Conservation (phyloP, 2,888 invertebrate species). For the Unio pictorum region DNA sequence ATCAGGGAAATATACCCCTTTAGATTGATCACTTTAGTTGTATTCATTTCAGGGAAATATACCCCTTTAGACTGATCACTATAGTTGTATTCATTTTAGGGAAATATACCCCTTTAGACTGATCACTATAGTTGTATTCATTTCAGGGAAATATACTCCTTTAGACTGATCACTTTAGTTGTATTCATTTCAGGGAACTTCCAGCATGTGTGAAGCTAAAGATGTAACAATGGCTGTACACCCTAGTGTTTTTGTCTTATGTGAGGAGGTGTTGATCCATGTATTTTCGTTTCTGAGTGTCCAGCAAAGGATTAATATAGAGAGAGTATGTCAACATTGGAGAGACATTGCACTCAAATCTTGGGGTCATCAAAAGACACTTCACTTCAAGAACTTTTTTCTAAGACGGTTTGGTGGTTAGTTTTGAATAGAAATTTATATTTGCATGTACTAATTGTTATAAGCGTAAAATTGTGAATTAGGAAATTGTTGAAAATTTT, state of each 20-base stretch:
- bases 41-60: too few species aligned
- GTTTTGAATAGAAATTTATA: background rate
- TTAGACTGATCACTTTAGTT: background rate
- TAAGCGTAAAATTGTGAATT: too few species aligned
- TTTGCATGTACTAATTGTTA: too few species aligned
- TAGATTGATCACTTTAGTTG: too few species aligned
- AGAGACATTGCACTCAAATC: constrained; percentile 23
- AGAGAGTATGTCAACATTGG: constrained; percentile 48
- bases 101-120: too few species aligned
- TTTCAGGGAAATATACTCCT: too few species aligned
- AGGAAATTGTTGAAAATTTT: too few species aligned
- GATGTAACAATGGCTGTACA: too few species aligned
- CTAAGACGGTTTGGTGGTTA: constrained; percentile 33
- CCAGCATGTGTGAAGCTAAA: constrained; percentile 1
- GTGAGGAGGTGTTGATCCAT: constrained; percentile 31
- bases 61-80: too few species aligned
- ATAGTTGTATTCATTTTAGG: too few species aligned
- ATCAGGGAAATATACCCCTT: too few species aligned
- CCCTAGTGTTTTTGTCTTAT: constrained; percentile 15
- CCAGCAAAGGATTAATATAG: constrained; percentile 34
- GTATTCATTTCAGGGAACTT: constrained; percentile 2
- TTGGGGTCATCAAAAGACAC: constrained; percentile 25
- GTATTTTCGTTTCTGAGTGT: constrained; percentile 39
- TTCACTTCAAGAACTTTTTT: constrained; percentile 38
- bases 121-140: too few species aligned